Percentiles rank a stretch among this genome's conserved stretches.
Conservation (phyloP, 2,888 invertebrate genomes). For the Phengaris arion region DNA sequence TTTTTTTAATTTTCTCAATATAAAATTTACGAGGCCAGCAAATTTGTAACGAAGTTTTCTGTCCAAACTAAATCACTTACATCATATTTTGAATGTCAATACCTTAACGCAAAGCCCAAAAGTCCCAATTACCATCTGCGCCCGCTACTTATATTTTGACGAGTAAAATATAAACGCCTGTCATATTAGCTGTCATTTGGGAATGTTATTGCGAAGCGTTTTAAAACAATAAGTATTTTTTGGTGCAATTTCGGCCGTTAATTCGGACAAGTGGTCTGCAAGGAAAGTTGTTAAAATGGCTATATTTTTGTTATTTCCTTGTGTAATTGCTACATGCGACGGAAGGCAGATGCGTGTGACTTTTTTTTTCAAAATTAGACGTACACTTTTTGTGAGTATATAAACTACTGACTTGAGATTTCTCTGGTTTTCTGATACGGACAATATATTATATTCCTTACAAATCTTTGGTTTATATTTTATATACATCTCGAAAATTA, state of each 20-base stretch:
- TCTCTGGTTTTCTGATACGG: neutral
- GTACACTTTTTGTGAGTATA: conserved; percentile 46
- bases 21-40: too few species aligned
- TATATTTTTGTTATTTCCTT: conserved; percentile 59
- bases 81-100: conserved; percentile 9
- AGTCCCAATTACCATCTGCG: conserved; percentile 11
- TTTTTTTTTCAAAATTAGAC: conserved; percentile 61
- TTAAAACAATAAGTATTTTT: conserved; percentile 53
- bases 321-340: conserved; percentile 65
- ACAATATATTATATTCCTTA: neutral
- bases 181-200: conserved; percentile 35
- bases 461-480: too few species aligned
- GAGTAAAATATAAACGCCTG: conserved; percentile 25
- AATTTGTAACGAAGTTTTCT: neutral
- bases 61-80: neutral
- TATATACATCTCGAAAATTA: too few species aligned
- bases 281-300: conserved; percentile 55
- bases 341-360: conserved; percentile 73
- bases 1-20: too few species aligned
- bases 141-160: conserved; percentile 10
- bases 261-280: conserved; percentile 47
- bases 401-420: conserved; percentile 41
- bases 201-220: conserved; percentile 36
- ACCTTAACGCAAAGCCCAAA: neutral
- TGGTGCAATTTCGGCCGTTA: conserved; percentile 50